Evolutionary conservation across 2,888 invertebrate species (phyloP).

Genomic region (Anoncus sp.): DNA sequence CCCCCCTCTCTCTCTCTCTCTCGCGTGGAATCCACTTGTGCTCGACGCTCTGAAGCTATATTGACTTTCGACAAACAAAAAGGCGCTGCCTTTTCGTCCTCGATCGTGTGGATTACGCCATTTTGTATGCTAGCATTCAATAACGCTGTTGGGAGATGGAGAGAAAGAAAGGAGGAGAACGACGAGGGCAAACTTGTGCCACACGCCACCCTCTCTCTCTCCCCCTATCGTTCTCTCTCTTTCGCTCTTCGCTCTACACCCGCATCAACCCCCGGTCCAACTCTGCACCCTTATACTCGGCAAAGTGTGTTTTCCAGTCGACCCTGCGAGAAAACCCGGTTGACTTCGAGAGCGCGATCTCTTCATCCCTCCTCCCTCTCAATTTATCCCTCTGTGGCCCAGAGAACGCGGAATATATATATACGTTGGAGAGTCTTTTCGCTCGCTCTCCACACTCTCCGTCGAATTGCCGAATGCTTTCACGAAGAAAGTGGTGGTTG

Average conservation of each 20-base stretch:
- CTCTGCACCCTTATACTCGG: constrained; percentile 38
- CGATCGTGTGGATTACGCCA: constrained; percentile 16
- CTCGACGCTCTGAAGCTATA: constrained; percentile 24
- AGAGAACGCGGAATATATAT: constrained; percentile 12
- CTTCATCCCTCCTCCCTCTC: constrained; percentile 9
- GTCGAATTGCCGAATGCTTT: constrained; percentile 68
- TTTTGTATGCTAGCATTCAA: constrained; percentile 10
- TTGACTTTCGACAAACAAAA: neutral
- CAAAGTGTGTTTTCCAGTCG: constrained; percentile 18
- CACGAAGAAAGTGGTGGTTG: constrained; percentile 52
- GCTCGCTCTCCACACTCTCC: constrained; percentile 52
- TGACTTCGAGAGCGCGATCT: constrained; percentile 41
- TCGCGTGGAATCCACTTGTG: constrained; percentile 49
- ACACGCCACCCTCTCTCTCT: constrained; percentile 29
- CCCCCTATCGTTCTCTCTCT: neutral
- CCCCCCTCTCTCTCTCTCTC: no score
- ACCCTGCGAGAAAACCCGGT: constrained; percentile 39
- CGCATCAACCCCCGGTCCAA: constrained; percentile 36
- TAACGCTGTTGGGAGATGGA: constrained; percentile 4
- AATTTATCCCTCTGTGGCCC: neutral
- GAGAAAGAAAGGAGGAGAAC: constrained; percentile 8
- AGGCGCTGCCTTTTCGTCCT: constrained; percentile 7
- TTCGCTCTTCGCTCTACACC: constrained; percentile 14
- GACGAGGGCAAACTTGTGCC: constrained; percentile 38
- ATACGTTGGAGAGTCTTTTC: constrained; percentile 20